Base-by-base conservation (phyloP, 1,140 invertebrate species). In the Rhopalosiphum padi region DNA sequence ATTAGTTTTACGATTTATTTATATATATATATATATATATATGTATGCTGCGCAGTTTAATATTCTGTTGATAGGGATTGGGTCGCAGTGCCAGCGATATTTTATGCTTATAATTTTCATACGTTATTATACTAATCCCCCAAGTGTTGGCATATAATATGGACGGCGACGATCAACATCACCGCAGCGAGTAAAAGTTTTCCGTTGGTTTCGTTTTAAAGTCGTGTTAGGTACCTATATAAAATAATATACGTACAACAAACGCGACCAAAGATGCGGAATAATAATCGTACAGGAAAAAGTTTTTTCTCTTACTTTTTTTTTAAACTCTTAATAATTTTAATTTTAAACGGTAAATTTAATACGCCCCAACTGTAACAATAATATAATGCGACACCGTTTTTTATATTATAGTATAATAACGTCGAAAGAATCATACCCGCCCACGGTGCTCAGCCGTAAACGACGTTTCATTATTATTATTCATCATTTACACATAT, bases 391-490 rank as follows among this genome's bases (percentile, higher is more conserved):
- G 30, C 15, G 30, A 77, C 60, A 1, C 60, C 60, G 9, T 77
- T n/a, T 77, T 77, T n/a, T n/a, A 68, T n/a, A 15, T 77, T n/a
- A 6, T n/a, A n/a, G 18, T 77, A 77, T 68, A 77, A 77, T 77
- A 77, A 68, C 60, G 60, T n/a, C 60, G 11, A 68, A n/a, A 68
- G 60, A 11, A 15, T 77, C 15, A 77, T n/a, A 77, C 15, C 15
- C 18, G 15, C 55, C 30, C n/a, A n/a, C 60, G 11, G 15, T 30
- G 60, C 30, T n/a, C 0, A 11, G 4, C 30, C 30, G n/a, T 15
- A n/a, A 68, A 68, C 60, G 60, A n/a, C 60, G 60, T 77, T 77
- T 77, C n/a, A 77, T n/a, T 77, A 51, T 51, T 51, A 77, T 77
- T 77, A 77, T n/a, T 77, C 60, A 77, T 77, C 11, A n/a, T n/a